Evolutionary conservation across 1,140 invertebrate species (phyloP).

Genomic region (Streblospio benedicti): DNA sequence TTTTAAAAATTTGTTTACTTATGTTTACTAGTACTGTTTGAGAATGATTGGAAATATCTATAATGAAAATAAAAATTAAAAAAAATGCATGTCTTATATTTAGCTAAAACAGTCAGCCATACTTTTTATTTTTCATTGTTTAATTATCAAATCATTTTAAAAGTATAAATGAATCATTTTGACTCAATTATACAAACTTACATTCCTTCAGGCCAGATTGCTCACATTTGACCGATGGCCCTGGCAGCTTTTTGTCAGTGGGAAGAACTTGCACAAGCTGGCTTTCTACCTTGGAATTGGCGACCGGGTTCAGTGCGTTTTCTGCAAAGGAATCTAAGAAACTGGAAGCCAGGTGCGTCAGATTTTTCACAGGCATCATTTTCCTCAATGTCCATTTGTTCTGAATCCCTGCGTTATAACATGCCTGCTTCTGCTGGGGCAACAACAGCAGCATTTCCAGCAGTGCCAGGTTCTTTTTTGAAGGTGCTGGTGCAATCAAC

Average conservation of each 20-base stretch:
- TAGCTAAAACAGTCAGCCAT: not conserved
- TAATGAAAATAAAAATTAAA: no score
- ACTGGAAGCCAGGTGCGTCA: conserved; percentile 64
- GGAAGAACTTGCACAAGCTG: conserved; percentile 65
- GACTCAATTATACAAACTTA: no score
- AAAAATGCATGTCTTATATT: no score
- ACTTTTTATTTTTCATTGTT: not conserved
- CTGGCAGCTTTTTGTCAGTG: conserved; percentile 47
- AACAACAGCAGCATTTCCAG: no score
- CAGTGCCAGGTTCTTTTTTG: no score
- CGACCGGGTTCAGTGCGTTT: conserved; percentile 71
- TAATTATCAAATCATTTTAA: not conserved
- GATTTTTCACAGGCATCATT: conserved; percentile 62
- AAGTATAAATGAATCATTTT: not conserved
- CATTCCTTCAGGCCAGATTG: no score
- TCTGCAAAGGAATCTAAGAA: conserved; percentile 64
- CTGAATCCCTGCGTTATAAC: no score
- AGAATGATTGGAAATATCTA: no score
- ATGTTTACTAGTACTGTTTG: no score
- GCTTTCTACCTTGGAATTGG: conserved; percentile 66
- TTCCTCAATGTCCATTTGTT: conserved; percentile 22
- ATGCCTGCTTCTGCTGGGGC: no score
- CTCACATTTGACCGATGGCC: conserved; percentile 1
- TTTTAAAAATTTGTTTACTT: no score
- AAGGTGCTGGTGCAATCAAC: no score